Evolutionary conservation across 2,797 vertebrate genomes (phyloP).

Genomic region (Mus caroli): DNA sequence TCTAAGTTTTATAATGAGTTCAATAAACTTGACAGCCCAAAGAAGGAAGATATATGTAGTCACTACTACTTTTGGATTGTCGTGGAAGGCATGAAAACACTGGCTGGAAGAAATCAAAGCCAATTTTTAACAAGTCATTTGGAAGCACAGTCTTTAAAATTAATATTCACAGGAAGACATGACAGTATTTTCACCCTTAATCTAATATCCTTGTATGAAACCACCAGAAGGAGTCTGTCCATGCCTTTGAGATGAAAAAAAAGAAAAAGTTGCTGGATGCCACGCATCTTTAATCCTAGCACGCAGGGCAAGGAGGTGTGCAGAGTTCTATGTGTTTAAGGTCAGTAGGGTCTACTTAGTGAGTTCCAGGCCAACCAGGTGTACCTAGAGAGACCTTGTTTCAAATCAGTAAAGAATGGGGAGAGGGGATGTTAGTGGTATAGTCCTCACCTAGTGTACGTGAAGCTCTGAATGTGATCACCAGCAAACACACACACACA

Average conservation of each 20-base stretch:
- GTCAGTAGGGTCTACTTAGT: not conserved
- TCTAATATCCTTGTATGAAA: not conserved
- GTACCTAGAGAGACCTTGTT: not conserved
- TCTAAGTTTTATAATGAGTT: not conserved
- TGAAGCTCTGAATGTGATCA: not conserved
- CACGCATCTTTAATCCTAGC: not conserved
- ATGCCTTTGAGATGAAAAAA: not conserved
- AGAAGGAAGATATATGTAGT: not conserved
- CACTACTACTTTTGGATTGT: not conserved
- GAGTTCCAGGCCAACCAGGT: not conserved
- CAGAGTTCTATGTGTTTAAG: not conserved
- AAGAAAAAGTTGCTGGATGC: not conserved
- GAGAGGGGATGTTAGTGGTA: not conserved
- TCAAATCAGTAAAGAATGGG: not conserved
- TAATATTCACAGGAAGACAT: not conserved
- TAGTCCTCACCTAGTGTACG: not conserved
- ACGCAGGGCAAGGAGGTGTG: too few relatives aligned
- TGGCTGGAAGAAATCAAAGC: not conserved
- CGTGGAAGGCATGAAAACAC: not conserved
- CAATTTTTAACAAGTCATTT: slow-evolving; percentile 2
- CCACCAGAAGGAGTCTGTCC: not conserved
- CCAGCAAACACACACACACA: not conserved
- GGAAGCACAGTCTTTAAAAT: slow-evolving; percentile 17
- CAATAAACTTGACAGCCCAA: not conserved
- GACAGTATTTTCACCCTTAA: not conserved